phyloP scores from a whole-genome alignment of 64 coral and sea anemone species.

The Montipora cactus region DNA sequence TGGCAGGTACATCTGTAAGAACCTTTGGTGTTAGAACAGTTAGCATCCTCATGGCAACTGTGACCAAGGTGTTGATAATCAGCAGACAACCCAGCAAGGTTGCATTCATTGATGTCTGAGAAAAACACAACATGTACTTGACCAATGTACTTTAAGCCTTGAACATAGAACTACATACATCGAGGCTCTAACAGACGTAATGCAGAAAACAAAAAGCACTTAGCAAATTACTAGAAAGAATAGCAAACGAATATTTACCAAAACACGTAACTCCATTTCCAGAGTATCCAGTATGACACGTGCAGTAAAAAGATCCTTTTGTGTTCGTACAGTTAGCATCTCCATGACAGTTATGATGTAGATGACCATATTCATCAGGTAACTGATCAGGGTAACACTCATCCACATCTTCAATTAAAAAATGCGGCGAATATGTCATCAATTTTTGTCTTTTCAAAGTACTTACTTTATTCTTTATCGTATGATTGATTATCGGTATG shows the following conservation, averaged over 20 bases:
- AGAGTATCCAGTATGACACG: constrained; percentile 72
- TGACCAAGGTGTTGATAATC: constrained; percentile 55
- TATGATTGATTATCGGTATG: no score
- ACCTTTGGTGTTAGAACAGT: constrained; percentile 86
- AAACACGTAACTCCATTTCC: constrained; percentile 65
- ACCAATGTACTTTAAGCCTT: no score
- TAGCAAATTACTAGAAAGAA: no score
- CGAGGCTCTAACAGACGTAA: no score
- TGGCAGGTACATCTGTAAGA: constrained; percentile 66
- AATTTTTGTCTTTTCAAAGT: no score
- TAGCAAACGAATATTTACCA: constrained; percentile 21
- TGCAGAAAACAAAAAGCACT: no score
- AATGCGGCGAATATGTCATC: background rate
- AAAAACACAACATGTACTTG: background rate
- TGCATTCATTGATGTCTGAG: constrained; percentile 76
- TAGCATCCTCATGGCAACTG: constrained; percentile 72
- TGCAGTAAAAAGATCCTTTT: constrained; percentile 78
- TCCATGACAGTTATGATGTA: constrained; percentile 53
- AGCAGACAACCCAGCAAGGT: background rate
- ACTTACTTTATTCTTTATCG: no score
- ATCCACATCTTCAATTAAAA: constrained; percentile 51
- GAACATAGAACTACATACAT: no score
- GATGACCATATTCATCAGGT: constrained; percentile 36
- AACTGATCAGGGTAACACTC: constrained; percentile 49
- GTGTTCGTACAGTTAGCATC: constrained; percentile 75